phyloP scores from a whole-genome alignment of 2,797 vertebrate genomes.

The Esox masquinongy region DNA sequence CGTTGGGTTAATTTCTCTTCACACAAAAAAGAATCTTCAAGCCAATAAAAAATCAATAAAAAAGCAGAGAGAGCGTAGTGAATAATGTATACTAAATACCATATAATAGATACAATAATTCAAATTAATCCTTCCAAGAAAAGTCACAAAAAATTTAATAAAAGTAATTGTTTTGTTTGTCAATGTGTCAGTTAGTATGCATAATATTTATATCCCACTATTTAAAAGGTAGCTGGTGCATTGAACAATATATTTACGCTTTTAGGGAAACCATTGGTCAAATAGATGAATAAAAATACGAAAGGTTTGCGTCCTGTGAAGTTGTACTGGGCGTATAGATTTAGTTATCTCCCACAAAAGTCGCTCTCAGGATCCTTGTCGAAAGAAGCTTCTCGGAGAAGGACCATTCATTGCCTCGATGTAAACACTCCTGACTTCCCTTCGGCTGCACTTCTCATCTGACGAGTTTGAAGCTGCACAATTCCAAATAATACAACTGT shows the following conservation, averaged over 20 bases:
- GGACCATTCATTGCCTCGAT: constrained; percentile 15
- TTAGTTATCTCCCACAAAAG: constrained; percentile 41
- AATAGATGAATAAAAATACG: constrained; percentile 15
- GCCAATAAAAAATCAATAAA: constrained; percentile 46
- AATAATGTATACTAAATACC: background rate
- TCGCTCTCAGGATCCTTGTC: constrained; percentile 35
- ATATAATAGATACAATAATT: background rate
- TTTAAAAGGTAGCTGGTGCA: constrained; percentile 10
- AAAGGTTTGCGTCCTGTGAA: constrained; percentile 32
- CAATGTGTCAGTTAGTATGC: background rate
- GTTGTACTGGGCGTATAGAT: constrained; percentile 55
- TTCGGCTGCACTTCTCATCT: constrained; percentile 1
- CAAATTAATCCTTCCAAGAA: constrained; percentile 5
- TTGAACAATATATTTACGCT: background rate
- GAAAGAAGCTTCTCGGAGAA: constrained; percentile 16
- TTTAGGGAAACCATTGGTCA: constrained; percentile 1
- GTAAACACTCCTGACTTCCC: constrained; percentile 27
- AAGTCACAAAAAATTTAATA: background rate
- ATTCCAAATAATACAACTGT: constrained; percentile 8
- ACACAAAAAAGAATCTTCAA: constrained; percentile 25
- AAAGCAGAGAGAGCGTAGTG: constrained; percentile 1
- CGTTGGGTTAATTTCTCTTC: constrained; percentile 14
- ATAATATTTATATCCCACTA: background rate
- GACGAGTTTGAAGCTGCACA: constrained; percentile 7
- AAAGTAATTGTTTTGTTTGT: background rate